Evolutionary conservation across 2,797 vertebrate genomes (phyloP), one percentile per base, ranked within the genome.

Genomic region (Periparus ater): DNA sequence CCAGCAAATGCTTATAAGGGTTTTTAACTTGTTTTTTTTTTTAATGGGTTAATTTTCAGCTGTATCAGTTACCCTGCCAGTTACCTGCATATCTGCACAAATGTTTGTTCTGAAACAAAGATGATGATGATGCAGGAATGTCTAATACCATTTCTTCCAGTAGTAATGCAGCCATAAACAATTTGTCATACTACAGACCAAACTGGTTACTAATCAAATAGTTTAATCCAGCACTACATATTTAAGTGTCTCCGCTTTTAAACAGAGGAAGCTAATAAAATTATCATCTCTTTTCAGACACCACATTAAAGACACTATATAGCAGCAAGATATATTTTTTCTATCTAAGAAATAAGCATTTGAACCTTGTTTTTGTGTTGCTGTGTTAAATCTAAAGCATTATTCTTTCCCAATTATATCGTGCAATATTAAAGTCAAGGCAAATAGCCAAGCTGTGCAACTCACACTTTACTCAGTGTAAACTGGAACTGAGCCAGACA

Each of bases 191-290:
- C 60, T 55, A 26, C 61, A 91, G 89, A 50, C 68, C 76, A 72
- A 78, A 65, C 36, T 45, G 45, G 60, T 63, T 94, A 81, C 45
- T 88, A 85, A 93, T 44, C 58, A 82, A 91, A 91, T 62, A 89
- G 54, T 47, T 53, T 30, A 92, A 86, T 54, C 27, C 25, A 89
- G 58, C 3, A 1, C 21, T 63, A n/a, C 13, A 8, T 57, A 79
- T 82, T 67, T 58, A 92, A 79, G n/a, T 47, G 29, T 10, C 66
- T 65, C 42, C 61, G 29, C 40, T 87, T 85, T 81, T 62, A 71
- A 79, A 57, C 6, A 72, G 44, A 73, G 25, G 22, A 77, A 95
- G 36, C 7, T 88, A 94, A 76, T 54, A 44, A 89, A 93, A 90
- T 57, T 51, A 72, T 58, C 9, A 32, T 47, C 38, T 44, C 32